These are phyloP conservation scores for Nipponacmea schrenckii DNA, from an alignment of 2,888 invertebrate genomes.

Conservation along the genomic window DNA sequence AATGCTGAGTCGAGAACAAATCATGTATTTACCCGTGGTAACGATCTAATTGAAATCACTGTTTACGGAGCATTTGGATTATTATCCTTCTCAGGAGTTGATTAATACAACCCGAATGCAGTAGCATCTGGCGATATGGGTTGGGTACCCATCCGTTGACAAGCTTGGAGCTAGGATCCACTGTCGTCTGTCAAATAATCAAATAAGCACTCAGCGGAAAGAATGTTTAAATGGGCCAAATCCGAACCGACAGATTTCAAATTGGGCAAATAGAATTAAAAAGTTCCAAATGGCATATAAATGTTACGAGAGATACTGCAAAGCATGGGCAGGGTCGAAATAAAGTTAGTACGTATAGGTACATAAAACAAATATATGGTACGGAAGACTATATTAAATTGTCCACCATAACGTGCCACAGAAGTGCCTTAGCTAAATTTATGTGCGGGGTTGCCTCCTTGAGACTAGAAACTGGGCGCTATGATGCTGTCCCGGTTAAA, in stretches of 20 bases:
- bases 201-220: background rate
- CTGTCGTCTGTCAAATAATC: background rate
- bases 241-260: background rate
- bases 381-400: background rate
- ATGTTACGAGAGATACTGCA: background rate
- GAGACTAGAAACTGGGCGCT: background rate
- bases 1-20: conserved; percentile 3
- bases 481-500: background rate
- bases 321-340: background rate
- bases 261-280: background rate
- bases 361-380: background rate
- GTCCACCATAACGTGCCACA: background rate
- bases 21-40: conserved; percentile 25
- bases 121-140: conserved; percentile 6
- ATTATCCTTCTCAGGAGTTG: conserved; percentile 20
- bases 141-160: conserved; percentile 14
- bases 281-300: background rate
- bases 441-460: too few relatives aligned
- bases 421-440: background rate
- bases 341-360: background rate
- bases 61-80: conserved; percentile 19
- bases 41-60: conserved; percentile 3
- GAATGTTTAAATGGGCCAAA: background rate
- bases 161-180: background rate
- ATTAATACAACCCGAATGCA: too few relatives aligned